Conservation (phyloP, 2,888 invertebrate genomes). For the Neocrepidodera transversa region DNA sequence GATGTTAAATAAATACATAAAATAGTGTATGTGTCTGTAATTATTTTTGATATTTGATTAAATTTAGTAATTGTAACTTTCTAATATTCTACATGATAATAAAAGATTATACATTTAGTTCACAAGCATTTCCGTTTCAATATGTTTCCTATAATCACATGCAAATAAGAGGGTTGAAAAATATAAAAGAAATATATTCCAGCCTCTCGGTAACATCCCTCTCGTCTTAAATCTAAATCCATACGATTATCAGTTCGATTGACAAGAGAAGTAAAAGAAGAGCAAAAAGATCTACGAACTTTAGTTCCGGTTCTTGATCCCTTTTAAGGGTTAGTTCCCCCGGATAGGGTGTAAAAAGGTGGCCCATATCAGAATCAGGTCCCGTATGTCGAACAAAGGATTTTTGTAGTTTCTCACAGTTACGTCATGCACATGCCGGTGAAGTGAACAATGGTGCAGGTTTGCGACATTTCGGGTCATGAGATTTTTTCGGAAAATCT, state of each 20-base stretch:
- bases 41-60: too few species aligned
- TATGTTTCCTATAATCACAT: background rate
- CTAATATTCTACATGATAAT: too few species aligned
- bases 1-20: too few species aligned
- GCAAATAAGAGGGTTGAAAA: background rate
- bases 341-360: background rate
- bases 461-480: slow-evolving; percentile 1
- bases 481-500: slow-evolving; percentile 10
- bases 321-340: slow-evolving; percentile 13
- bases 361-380: slow-evolving; percentile 24
- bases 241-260: background rate
- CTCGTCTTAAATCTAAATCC: background rate
- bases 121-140: too few species aligned
- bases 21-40: too few species aligned
- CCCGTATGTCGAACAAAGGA: slow-evolving; percentile 13
- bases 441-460: slow-evolving; percentile 14
- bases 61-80: too few species aligned
- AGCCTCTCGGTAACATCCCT: background rate
- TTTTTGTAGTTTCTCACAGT: slow-evolving; percentile 20
- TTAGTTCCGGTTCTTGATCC: slow-evolving; percentile 15
- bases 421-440: slow-evolving; percentile 1
- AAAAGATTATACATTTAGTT: too few species aligned
- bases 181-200: background rate
- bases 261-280: slow-evolving; percentile 2
- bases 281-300: slow-evolving; percentile 8